Evolutionary conservation across 1,140 invertebrate species (phyloP), one percentile per base, ranked within the genome.

Genomic region (Hypsibius dujardini): DNA sequence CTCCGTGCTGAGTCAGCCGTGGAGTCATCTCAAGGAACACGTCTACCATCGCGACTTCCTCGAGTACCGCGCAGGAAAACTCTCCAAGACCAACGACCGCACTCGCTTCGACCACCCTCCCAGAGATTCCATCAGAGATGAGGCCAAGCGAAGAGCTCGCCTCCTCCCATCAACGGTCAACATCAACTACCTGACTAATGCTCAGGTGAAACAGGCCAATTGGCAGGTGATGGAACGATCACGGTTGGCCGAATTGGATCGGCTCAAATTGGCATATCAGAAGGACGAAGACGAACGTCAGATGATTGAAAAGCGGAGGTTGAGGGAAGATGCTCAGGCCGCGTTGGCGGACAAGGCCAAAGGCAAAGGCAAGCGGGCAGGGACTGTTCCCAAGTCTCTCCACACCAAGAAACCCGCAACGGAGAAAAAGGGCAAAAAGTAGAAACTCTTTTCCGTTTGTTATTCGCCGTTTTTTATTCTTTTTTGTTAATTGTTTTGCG

Each of bases 151-250:
- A 28, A 28, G 28, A 28, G 28, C 28, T 28, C 28, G 28, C 28
- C 28, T 28, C 28, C 28, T 28, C 28, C 28, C 28, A 28, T 28
- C 28, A 28, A 28, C 28, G 0, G 28, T 28, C 28, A 28, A 28
- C 28, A 0, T 28, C 28, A 28, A 28, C 28, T 28, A 28, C 28
- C 28, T 67, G 12, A 67, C 62, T 42, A 12, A 42, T 42, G 62
- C 62, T 42, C 62, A 67, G 62, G 45, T 67, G 12, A 67, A 67
- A 45, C 12, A 67, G 42, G 62, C 62, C 45, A 67, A 67, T 42
- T 67, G 62, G 62, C 62, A 45, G 42, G 0, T 67, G 62, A 67
- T 15, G 62, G 62, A 67, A 45, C 62, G 62, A 45, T 12, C 62
- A 3, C 12, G 62, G 62, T 15, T 67, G 62, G 62, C 62, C 12